Percentiles rank a stretch among this genome's conserved stretches.
Conservation (phyloP, 2,113 vertebrate genomes). For the Upupa epops region DNA sequence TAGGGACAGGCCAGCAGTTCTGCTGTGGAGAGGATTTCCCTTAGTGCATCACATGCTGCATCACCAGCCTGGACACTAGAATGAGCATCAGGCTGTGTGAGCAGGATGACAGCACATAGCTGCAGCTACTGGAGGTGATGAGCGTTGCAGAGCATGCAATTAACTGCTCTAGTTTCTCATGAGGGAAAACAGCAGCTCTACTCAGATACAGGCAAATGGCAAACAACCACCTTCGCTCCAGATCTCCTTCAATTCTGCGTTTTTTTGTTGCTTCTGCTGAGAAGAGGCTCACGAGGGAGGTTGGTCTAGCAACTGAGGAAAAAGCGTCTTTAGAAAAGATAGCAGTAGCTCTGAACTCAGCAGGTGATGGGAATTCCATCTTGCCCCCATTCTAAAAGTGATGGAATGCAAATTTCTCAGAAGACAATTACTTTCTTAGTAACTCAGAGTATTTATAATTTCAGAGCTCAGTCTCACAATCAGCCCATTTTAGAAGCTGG, state of each 20-base stretch:
- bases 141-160: neutral
- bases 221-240: neutral
- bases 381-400: neutral
- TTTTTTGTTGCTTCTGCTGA: neutral
- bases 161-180: neutral
- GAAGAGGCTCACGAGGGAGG: neutral
- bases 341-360: neutral
- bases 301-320: neutral
- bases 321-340: neutral
- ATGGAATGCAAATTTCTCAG: neutral
- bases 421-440: neutral
- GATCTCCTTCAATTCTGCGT: neutral
- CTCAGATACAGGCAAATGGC: neutral
- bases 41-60: fast-evolving
- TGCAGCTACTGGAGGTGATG: fast-evolving
- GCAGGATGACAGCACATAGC: neutral
- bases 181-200: neutral
- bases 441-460: neutral
- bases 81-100: fast-evolving
- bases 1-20: neutral
- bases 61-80: neutral
- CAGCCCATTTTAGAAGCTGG: neutral
- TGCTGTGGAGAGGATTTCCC: fast-evolving
- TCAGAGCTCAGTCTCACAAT: neutral
- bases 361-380: neutral